Evolutionary conservation across 2,797 vertebrate genomes (phyloP).

Genomic region (Rhinoraja longicauda): DNA sequence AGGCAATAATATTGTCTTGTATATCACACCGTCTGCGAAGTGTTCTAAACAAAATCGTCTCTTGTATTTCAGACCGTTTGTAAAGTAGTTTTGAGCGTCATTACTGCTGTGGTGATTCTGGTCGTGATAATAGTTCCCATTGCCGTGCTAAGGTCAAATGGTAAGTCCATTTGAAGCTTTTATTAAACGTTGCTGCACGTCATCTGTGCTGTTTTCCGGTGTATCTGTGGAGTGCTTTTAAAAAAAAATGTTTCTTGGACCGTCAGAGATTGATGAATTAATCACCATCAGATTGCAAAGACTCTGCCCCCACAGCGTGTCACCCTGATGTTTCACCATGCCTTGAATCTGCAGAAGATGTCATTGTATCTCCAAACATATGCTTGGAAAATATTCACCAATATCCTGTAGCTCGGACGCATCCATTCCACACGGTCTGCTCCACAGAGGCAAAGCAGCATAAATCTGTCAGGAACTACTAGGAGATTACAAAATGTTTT

Average conservation of each 20-base stretch:
- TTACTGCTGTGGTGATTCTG: conserved; percentile 61
- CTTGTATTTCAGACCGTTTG: conserved; percentile 45
- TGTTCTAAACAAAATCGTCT: conserved; percentile 46
- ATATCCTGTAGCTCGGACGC: background rate
- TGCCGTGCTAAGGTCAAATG: conserved; percentile 52
- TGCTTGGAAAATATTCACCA: background rate
- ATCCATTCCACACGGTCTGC: background rate
- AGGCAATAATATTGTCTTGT: background rate
- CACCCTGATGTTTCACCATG: background rate
- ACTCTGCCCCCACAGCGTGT: conserved; percentile 23
- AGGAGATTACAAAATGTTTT: no score
- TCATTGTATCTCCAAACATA: background rate
- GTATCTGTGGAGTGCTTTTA: background rate
- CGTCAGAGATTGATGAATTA: background rate
- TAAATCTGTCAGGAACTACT: background rate
- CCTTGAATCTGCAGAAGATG: background rate
- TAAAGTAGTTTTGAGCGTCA: conserved; percentile 55
- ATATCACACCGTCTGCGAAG: conserved; percentile 51
- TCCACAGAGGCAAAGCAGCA: background rate
- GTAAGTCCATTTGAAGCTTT: conserved; percentile 12
- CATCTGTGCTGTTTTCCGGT: background rate
- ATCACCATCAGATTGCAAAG: background rate
- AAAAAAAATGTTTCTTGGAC: background rate
- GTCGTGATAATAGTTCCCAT: conserved; percentile 57
- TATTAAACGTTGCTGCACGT: background rate